Evolutionary conservation across 1,140 invertebrate species (phyloP).

Genomic region (Phthorimaea operculella): DNA sequence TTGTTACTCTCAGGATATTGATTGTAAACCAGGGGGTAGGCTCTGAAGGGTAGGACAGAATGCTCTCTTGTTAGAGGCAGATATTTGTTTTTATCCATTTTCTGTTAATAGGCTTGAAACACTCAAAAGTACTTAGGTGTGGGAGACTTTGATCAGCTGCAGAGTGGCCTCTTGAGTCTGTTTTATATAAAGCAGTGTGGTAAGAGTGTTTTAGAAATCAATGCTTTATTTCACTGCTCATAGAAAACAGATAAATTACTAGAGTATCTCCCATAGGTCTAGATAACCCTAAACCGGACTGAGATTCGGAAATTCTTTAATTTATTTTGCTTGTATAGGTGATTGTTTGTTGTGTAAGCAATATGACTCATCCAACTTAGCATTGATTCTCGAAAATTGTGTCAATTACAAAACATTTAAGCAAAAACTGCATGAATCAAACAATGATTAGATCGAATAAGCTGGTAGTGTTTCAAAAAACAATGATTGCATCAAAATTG

Average conservation of each 20-base stretch:
- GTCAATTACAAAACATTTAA: too few species aligned
- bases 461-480: too few species aligned
- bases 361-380: conserved; percentile 31
- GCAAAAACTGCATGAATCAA: too few species aligned
- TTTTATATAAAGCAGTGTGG: too few species aligned
- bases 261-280: conserved; percentile 15
- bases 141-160: conserved; percentile 21
- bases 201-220: too few species aligned
- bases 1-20: conserved; percentile 56
- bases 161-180: conserved; percentile 23
- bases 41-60: neutral
- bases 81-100: conserved; percentile 31
- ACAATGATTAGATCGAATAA: too few species aligned
- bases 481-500: too few species aligned
- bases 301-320: conserved; percentile 20
- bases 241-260: neutral
- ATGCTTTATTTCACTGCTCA: too few species aligned
- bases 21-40: conserved; percentile 15
- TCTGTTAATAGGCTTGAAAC: conserved; percentile 34
- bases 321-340: conserved; percentile 27
- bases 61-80: conserved; percentile 2
- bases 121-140: conserved; percentile 37
- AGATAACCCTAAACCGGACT: conserved; percentile 15
- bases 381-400: conserved; percentile 15
- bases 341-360: conserved; percentile 47